Evolutionary conservation across 2,797 vertebrate species (phyloP).

Genomic region (Onychomys torridus): DNA sequence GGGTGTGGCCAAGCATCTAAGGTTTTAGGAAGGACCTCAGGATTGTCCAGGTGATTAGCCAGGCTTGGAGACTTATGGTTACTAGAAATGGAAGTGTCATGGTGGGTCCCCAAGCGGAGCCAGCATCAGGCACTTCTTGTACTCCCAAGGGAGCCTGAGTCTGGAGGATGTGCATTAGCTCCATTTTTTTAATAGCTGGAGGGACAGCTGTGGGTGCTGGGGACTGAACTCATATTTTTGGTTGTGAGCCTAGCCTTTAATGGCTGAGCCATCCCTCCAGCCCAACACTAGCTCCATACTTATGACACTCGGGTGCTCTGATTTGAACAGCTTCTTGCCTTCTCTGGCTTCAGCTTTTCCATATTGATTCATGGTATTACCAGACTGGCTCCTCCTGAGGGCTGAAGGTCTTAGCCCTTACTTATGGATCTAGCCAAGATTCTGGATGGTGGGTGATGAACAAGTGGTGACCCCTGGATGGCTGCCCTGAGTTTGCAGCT

Average conservation of each 20-base stretch:
- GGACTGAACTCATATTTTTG: too few relatives aligned
- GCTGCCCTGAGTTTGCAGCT: not conserved
- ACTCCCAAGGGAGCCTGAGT: not conserved
- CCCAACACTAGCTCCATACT: not conserved
- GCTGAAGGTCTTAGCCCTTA: too few relatives aligned
- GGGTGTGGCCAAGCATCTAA: not conserved
- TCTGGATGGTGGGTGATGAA: accelerated
- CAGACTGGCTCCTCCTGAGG: not conserved
- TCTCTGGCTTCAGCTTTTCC: not conserved
- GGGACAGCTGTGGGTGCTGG: too few relatives aligned
- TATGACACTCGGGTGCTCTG: not conserved
- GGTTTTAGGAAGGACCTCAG: not conserved
- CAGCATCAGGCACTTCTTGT: not conserved
- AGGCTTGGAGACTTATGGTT: not conserved
- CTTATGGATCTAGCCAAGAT: not conserved
- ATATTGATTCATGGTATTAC: accelerated
- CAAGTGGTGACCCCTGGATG: accelerated
- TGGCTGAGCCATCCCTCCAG: too few relatives aligned
- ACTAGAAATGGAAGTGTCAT: not conserved
- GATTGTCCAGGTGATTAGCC: not conserved
- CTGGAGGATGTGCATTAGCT: not conserved
- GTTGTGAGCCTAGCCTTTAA: too few relatives aligned
- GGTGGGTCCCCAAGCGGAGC: not conserved
- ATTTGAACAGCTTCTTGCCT: not conserved
- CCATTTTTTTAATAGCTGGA: too few relatives aligned